Base-by-base conservation (phyloP, 2,113 vertebrate species). In the Anas platyrhynchos region DNA sequence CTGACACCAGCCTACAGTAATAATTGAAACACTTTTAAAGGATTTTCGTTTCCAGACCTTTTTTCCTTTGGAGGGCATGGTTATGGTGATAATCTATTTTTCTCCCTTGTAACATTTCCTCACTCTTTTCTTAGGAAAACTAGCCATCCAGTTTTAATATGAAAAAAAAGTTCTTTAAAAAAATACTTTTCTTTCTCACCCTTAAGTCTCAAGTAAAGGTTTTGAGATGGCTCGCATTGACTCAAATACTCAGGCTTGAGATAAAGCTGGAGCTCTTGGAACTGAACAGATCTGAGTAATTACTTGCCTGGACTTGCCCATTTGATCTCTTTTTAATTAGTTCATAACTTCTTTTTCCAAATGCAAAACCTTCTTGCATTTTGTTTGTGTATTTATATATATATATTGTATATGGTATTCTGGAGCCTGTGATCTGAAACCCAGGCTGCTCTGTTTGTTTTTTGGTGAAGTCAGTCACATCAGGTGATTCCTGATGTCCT, bases 271-370 rank as follows among this genome's bases (percentile, higher is more conserved):
- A 83, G 41, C 56, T 91, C 83, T 75, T 41, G 58, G 38, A 95
- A 59, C 15, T 44, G 62, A 54, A 38, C 66, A 62, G 31, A 18
- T 92, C 68, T 71, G 61, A 72, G 25, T 73, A 62, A 71, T 93
- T 62, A 32, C 86, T 88, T 94, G 88, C 80, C 66, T 81, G 25
- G 58, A 84, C 93, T 96, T 95, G 92, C 77, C 58, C 7, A 15
- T 86, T 92, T 93, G 69, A 86, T 86, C 80, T 88, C 46, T 52
- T 87, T 89, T 83, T 83, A 89, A 93, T 94, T 63, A 52, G 54
- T 27, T 26, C 34, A n/a, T 17, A 65, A 74, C 20, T n/a, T 65
- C 21, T 91, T 31, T 61, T 4, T n/a, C 21, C 9, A 77, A 91
- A 11, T 61, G 46, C 11, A 72, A 86, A 81, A 75, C 9, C 10